These are phyloP conservation scores for Hypolimnas misippus DNA, from an alignment of 2,888 invertebrate species.

Conservation along the genomic window DNA sequence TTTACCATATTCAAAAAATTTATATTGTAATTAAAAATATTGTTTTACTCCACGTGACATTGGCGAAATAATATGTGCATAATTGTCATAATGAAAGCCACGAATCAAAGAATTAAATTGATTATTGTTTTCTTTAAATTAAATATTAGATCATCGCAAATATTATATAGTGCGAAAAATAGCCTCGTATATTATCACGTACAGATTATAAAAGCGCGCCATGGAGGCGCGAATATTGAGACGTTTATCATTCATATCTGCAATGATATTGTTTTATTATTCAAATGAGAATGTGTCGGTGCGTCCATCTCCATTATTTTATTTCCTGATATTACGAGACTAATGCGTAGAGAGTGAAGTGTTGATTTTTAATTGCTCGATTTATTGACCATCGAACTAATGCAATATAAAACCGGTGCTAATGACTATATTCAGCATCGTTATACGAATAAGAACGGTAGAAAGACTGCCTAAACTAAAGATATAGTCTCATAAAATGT, in stretches of 20 bases:
- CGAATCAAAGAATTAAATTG: neutral
- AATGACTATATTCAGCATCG: neutral
- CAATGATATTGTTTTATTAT: conserved; percentile 38
- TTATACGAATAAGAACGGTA: neutral
- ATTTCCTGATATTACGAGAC: conserved; percentile 4
- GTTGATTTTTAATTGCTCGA: conserved; percentile 5
- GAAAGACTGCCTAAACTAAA: no score
- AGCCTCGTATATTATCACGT: conserved; percentile 4
- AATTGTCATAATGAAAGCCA: no score
- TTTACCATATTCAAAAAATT: no score
- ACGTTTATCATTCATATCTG: conserved; percentile 26
- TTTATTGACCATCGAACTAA: neutral
- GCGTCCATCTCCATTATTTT: conserved; percentile 7
- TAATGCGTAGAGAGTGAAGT: neutral
- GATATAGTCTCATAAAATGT: no score
- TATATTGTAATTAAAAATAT: no score
- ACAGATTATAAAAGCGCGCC: conserved; percentile 11
- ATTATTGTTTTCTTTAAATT: neutral
- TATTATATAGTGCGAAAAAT: neutral
- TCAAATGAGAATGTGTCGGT: conserved; percentile 28
- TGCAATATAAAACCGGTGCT: neutral
- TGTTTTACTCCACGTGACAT: no score
- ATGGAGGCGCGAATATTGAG: conserved; percentile 19
- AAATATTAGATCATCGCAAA: neutral
- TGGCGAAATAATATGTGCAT: no score